Evolutionary conservation across 2,113 vertebrate genomes (phyloP).

Genomic region (Anser brachyrhynchus): DNA sequence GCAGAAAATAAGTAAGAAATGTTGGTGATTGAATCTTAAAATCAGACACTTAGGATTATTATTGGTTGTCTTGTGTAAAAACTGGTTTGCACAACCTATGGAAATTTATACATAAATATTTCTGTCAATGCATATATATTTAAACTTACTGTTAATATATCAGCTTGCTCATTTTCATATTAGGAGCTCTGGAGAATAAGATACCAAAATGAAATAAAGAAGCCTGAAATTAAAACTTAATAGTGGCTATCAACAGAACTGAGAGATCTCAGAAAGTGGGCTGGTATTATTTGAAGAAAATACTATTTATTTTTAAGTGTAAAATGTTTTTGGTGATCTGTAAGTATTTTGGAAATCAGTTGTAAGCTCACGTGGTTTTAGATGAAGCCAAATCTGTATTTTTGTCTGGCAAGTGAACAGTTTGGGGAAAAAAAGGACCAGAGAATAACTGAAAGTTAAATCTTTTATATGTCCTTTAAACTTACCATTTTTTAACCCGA

Average conservation of each 20-base stretch:
- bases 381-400: background rate
- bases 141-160: background rate
- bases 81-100: background rate
- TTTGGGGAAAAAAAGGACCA: too few species aligned
- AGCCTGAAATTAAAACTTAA: background rate
- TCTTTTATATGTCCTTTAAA: too few species aligned
- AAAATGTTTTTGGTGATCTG: background rate
- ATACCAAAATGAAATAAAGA: background rate
- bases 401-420: background rate
- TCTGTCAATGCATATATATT: background rate
- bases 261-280: background rate
- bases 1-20: background rate
- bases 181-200: background rate
- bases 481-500: background rate
- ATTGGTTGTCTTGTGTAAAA: background rate
- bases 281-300: background rate
- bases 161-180: background rate
- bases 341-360: background rate
- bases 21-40: background rate
- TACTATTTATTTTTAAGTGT: background rate
- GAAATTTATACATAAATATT: background rate
- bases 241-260: too few species aligned
- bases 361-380: background rate
- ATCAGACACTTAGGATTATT: background rate
- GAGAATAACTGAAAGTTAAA: too few species aligned